Conservation (phyloP, 2,888 invertebrate genomes). For the Lasioglossum marginatum region DNA sequence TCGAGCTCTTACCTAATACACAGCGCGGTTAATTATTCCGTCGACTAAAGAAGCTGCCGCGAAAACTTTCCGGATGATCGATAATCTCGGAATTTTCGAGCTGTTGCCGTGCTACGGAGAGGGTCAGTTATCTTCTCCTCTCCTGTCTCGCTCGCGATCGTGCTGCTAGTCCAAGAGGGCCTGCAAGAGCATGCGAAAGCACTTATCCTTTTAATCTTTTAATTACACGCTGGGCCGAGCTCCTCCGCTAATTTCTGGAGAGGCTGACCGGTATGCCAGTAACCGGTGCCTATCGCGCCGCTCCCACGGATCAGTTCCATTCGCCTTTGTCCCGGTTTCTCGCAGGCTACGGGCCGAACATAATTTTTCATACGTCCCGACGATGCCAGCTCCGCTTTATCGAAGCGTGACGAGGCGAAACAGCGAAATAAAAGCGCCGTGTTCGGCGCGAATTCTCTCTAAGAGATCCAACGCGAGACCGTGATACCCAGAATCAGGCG, state of each 20-base stretch:
- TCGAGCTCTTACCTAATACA: conserved; percentile 74
- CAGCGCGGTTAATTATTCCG: conserved; percentile 75
- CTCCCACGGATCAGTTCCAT: background rate
- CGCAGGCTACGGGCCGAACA: background rate
- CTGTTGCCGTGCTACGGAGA: conserved; percentile 5
- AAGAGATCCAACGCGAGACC: background rate
- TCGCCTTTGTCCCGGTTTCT: conserved; percentile 18
- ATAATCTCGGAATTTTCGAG: conserved; percentile 60
- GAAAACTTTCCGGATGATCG: conserved; percentile 64
- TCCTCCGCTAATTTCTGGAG: conserved; percentile 50
- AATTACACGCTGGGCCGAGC: conserved; percentile 60
- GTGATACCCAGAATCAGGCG: background rate
- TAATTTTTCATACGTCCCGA: background rate
- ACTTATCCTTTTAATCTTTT: conserved; percentile 68
- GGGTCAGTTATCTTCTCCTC: conserved; percentile 47
- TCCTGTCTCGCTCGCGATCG: conserved; percentile 47
- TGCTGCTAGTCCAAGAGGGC: conserved; percentile 26
- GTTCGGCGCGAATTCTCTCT: background rate
- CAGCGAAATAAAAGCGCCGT: background rate
- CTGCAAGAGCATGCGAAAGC: conserved; percentile 50
- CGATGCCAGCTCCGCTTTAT: background rate
- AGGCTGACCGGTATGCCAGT: conserved; percentile 7
- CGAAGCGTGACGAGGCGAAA: background rate
- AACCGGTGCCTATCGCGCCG: background rate
- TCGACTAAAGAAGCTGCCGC: conserved; percentile 65